phyloP scores from a whole-genome alignment of 2,113 vertebrate genomes.

The Philantomba maxwellii region DNA sequence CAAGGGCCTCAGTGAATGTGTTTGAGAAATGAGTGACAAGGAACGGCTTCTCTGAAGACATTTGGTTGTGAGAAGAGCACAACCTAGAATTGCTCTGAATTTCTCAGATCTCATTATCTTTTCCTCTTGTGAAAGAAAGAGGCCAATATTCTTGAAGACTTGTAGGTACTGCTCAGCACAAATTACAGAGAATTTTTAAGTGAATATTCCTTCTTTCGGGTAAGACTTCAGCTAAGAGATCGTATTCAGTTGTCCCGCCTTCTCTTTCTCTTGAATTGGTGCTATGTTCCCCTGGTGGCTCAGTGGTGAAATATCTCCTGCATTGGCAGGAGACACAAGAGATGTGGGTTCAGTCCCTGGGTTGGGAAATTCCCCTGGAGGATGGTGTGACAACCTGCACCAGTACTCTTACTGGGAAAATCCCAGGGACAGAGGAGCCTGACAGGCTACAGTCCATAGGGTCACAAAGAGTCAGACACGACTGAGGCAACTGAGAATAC shows the following conservation, averaged over 20 bases:
- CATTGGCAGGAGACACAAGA: background rate
- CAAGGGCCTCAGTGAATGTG: background rate
- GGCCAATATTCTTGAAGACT: background rate
- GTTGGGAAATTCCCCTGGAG: background rate
- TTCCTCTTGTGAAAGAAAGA: background rate
- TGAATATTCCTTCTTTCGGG: background rate
- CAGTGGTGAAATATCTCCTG: background rate
- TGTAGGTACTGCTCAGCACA: background rate
- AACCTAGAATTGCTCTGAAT: background rate
- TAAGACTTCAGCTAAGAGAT: background rate
- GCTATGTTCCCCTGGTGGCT: background rate
- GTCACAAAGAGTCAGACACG: background rate
- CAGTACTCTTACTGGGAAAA: background rate
- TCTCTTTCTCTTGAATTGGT: background rate
- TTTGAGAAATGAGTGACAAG: background rate
- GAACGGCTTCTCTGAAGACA: background rate
- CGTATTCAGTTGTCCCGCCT: background rate
- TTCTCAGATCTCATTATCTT: background rate
- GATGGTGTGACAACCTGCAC: background rate
- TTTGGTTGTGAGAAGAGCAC: background rate
- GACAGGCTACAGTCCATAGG: background rate
- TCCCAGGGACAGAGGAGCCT: background rate
- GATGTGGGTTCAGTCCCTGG: background rate
- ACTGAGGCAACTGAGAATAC: background rate
- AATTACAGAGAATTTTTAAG: background rate